Evolutionary conservation across 2,113 vertebrate genomes (phyloP).

Genomic region (Balaenoptera acutorostrata): DNA sequence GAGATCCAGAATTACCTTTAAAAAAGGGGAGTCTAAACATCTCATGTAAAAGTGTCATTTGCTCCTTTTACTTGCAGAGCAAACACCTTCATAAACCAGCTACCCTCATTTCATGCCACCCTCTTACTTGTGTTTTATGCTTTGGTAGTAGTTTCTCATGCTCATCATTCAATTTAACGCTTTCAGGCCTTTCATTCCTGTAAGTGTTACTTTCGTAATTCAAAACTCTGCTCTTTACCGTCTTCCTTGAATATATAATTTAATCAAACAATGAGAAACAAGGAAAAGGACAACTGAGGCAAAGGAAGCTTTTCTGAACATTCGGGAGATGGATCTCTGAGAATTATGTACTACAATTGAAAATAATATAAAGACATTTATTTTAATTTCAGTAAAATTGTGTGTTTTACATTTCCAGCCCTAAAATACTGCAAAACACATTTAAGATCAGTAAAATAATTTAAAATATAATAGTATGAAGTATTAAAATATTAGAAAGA

Average conservation of each 20-base stretch:
- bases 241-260: not conserved
- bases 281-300: not conserved
- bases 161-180: not conserved
- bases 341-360: not conserved
- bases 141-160: not conserved
- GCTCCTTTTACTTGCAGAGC: not conserved
- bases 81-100: not conserved
- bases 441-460: slow-evolving; percentile 15
- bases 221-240: not conserved
- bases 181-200: not conserved
- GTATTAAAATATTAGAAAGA: not conserved
- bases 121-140: not conserved
- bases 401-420: not conserved
- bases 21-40: not conserved
- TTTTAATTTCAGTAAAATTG: not conserved
- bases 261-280: not conserved
- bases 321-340: not conserved
- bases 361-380: not conserved
- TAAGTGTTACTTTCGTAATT: not conserved
- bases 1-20: not conserved
- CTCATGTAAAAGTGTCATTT: not conserved
- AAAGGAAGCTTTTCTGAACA: not conserved
- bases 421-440: not conserved
- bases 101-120: not conserved
- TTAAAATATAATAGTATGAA: not conserved